Conservation (phyloP, 2,888 invertebrate genomes). For the Trichopoda pennipes region DNA sequence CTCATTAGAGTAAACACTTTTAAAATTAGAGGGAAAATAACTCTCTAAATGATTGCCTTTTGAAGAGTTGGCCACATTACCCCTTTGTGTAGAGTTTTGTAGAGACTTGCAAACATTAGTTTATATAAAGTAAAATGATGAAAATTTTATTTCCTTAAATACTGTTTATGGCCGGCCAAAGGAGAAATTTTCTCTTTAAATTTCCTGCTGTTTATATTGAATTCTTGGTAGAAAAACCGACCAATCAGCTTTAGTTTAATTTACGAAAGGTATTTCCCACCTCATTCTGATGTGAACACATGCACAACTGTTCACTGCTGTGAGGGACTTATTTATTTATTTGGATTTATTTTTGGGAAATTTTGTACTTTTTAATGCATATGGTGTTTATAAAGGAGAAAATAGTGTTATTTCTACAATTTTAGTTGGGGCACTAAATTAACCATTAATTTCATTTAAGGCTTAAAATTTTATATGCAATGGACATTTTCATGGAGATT, state of each 20-base stretch:
- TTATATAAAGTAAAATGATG: neutral
- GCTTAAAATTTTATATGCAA: neutral
- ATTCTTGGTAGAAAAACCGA: slow-evolving; percentile 41
- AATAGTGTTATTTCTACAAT: too few relatives aligned
- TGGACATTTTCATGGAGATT: neutral
- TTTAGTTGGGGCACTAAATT: neutral
- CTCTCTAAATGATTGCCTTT: neutral
- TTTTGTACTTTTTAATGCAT: too few relatives aligned
- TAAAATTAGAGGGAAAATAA: neutral
- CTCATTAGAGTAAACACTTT: neutral
- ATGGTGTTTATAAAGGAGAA: too few relatives aligned
- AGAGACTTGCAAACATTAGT: too few relatives aligned
- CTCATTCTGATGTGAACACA: neutral
- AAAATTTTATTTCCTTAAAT: slow-evolving; percentile 3
- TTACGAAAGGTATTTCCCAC: slow-evolving; percentile 22
- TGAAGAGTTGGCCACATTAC: neutral
- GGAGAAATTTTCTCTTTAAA: slow-evolving; percentile 37
- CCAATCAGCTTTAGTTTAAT: slow-evolving; percentile 50
- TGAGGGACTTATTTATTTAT: too few relatives aligned
- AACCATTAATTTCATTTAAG: too few relatives aligned
- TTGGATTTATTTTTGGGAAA: too few relatives aligned
- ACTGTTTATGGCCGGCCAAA: neutral
- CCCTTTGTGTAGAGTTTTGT: slow-evolving; percentile 5
- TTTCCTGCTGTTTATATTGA: slow-evolving; percentile 4
- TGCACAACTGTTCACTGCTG: too few relatives aligned